Base-by-base conservation (phyloP, 2,797 vertebrate species). In the Diceros bicornis region DNA sequence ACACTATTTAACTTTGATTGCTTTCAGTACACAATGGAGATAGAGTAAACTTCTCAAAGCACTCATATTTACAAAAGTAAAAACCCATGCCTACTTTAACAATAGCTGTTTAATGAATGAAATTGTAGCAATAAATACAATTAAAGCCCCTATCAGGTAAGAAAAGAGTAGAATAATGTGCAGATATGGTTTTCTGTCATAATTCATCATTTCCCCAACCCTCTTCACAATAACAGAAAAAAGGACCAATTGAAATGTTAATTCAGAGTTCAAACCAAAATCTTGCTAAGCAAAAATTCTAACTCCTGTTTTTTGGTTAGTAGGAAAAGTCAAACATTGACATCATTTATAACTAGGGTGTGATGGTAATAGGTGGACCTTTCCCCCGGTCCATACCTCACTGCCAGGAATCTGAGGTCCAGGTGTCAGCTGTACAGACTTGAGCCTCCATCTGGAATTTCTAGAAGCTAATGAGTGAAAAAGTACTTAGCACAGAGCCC, bases 261-360 rank as follows among this genome's bases (percentile, higher is more conserved):
- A 78, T 16, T 90, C 17, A 25, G 34, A 37, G 4, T 27, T 77
- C 66, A 69, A 47, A 92, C 3, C 20, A 96, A 89, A 95, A 75
- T 96, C 44, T 72, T 92, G 37, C 68, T 94, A 78, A 64, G 29
- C 7, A 83, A 94, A 96, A 92, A 90, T 64, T 82, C 64, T 92
- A 32, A 82, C 34, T 91, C 55, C 23, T 89, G 7, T 47, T 61
- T 95, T 68, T 82, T 52, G 0, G 29, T 83, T 81, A 50, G 3
- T 29, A 92, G n/a, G 13, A 96, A 90, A 96, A 82, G 25, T 69
- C 68, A 85, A 25, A 83, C 32, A 82, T 7, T 86, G 59, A 68
- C 13, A 86, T 96, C 57, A 86, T 37, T 94, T 72, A 64, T 59
- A 85, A 72, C 50, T 23, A 37, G 11, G 23, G 4, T 18, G 16